Evolutionary conservation across 1,140 invertebrate species (phyloP), one percentile per base, ranked within the genome.

Genomic region (Orussus abietinus): DNA sequence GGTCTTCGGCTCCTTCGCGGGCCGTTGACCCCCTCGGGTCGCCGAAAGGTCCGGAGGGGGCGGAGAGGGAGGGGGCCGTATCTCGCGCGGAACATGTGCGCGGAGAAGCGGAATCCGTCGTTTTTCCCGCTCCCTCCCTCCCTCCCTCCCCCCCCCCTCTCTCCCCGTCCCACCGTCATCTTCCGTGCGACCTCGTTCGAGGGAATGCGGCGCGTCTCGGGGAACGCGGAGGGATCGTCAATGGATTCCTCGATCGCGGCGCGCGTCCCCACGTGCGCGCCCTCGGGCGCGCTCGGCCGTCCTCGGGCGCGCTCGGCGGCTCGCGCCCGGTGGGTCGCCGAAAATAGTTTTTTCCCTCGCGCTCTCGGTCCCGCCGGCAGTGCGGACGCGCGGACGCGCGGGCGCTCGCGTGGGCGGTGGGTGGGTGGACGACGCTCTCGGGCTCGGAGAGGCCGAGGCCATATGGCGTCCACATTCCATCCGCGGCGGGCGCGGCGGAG

Each of bases 381-480:
- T 11, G 15, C 19, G 25, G 12, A 33, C 26, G 44, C 22, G 19
- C 35, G 25, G 47, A 33, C 15, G 34, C 14, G n/a, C 26, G 26
- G 21, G 43, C 39, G 47, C 42, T 46, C 45, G 56, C 40, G 48
- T 48, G 3, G 19, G 5, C 42, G 47, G 53, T 61, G 58, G 54
- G 56, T 63, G 56, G 49, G 34, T 43, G 53, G 54, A 47, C 45
- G 45, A 12, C 12, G 25, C 25, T 28, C 25, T 28, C 12, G 10
- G 10, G 25, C 10, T 28, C n/a, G n/a, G 44, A 49, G 61, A 59
- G 53, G 56, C 53, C 51, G 48, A 52, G 45, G 49, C 66, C 66
- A 70, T 72, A 70, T 69, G 67, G 67, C 64, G 64, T 69, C 62
- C 65, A 70, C 66, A 70, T 70, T 72, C 67, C 67, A 61, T 66